These are phyloP conservation scores for Hypomecis atomaria DNA, from an alignment of 2,888 invertebrate genomes.

Conservation along the genomic window DNA sequence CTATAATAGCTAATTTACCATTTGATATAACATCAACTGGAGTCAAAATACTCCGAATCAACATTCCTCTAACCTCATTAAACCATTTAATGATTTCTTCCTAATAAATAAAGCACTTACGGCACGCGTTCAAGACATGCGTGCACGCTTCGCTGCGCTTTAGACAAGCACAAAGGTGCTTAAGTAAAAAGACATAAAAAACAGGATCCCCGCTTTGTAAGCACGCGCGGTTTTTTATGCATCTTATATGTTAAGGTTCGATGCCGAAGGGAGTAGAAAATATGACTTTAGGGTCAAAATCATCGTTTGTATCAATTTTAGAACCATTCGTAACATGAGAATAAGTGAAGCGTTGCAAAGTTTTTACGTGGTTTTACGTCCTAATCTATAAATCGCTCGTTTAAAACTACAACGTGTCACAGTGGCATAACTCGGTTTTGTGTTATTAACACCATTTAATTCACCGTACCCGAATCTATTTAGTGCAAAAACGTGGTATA, in stretches of 20 bases:
- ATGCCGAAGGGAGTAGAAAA: conserved; percentile 14
- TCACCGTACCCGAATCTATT: too few species aligned
- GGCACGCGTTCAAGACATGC: conserved; percentile 65
- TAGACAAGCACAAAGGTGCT: conserved; percentile 58
- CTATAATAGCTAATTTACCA: too few species aligned
- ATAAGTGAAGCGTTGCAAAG: background rate
- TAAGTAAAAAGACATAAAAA: conserved; percentile 48
- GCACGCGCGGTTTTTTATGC: conserved; percentile 59
- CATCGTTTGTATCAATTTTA: background rate
- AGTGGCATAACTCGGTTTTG: too few species aligned
- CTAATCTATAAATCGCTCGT: too few species aligned
- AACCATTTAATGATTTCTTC: background rate
- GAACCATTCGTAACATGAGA: background rate
- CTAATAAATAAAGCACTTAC: conserved; percentile 9
- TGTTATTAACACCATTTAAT: too few species aligned
- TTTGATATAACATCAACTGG: too few species aligned
- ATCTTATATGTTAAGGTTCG: conserved; percentile 34
- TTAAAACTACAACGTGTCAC: too few species aligned
- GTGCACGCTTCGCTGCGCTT: conserved; percentile 56
- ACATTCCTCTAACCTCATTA: background rate
- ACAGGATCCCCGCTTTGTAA: conserved; percentile 67
- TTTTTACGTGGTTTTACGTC: background rate
- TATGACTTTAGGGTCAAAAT: conserved; percentile 7
- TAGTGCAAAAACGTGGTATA: too few species aligned
- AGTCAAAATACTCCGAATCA: background rate